Conservation (phyloP, 2,888 invertebrate species). For the Nomada fabriciana region DNA sequence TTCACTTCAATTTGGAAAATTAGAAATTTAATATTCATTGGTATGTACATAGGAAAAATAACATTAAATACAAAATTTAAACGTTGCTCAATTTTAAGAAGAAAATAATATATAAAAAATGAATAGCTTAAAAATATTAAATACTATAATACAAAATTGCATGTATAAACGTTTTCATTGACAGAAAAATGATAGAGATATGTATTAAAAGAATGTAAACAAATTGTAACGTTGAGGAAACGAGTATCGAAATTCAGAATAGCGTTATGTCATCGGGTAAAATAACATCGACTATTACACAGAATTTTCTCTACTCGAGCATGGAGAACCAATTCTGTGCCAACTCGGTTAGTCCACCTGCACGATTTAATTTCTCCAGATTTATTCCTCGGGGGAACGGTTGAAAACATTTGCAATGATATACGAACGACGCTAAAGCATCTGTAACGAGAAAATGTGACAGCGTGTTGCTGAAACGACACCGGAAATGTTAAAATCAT, state of each 20-base stretch:
- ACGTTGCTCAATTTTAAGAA: neutral
- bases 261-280: neutral
- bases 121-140: no score
- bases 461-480: slow-evolving; percentile 10
- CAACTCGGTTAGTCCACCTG: slow-evolving; percentile 27
- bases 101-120: no score
- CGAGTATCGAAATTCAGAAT: neutral
- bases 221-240: neutral
- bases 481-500: slow-evolving; percentile 11
- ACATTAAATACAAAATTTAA: neutral
- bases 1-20: no score
- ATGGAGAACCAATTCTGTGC: slow-evolving; percentile 31
- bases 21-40: no score
- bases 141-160: no score
- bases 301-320: slow-evolving; percentile 13
- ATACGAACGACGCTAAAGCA: slow-evolving; percentile 14
- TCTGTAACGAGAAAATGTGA: neutral
- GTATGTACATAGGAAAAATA: neutral
- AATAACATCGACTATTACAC: neutral
- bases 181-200: no score
- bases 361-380: slow-evolving; percentile 20
- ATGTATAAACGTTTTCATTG: no score
- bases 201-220: no score
- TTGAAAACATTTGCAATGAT: slow-evolving; percentile 20
- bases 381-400: slow-evolving; percentile 1